phyloP scores from a whole-genome alignment of 2,113 vertebrate species.

The Prionailurus viverrinus region DNA sequence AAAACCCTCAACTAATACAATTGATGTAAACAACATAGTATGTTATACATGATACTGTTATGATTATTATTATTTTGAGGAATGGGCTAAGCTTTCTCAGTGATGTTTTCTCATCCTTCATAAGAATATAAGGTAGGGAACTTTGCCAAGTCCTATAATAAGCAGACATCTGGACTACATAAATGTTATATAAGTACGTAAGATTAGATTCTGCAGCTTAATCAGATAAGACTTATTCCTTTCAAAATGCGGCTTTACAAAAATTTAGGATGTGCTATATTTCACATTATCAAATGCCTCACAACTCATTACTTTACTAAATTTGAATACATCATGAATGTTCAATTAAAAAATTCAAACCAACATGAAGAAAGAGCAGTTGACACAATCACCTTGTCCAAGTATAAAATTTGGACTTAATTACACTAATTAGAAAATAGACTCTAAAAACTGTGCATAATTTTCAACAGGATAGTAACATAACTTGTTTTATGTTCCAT shows the following conservation, averaged over 20 bases:
- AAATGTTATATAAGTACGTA: constrained; percentile 59
- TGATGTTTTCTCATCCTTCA: constrained; percentile 9
- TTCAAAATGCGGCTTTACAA: constrained; percentile 52
- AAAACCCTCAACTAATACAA: neutral
- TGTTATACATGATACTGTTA: neutral
- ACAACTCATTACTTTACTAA: constrained; percentile 33
- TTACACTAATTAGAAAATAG: constrained; percentile 79
- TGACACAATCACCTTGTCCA: constrained; percentile 74
- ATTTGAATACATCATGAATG: constrained; percentile 59
- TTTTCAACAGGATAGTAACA: constrained; percentile 66
- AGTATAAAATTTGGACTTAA: constrained; percentile 76
- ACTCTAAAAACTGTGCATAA: constrained; percentile 68
- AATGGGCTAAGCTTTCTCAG: neutral
- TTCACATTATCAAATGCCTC: constrained; percentile 68
- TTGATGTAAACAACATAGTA: neutral
- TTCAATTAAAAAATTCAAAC: constrained; percentile 55
- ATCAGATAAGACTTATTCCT: constrained; percentile 57
- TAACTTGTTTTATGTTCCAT: constrained; percentile 68
- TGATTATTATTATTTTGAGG: neutral
- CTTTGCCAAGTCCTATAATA: constrained; percentile 47
- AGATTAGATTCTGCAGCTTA: constrained; percentile 65
- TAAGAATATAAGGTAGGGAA: constrained; percentile 18
- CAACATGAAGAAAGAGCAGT: constrained; percentile 64
- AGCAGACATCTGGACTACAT: constrained; percentile 70
- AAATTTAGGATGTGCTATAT: constrained; percentile 57